Conservation (phyloP, 2,113 vertebrate genomes). For the Cyanistes caeruleus region DNA sequence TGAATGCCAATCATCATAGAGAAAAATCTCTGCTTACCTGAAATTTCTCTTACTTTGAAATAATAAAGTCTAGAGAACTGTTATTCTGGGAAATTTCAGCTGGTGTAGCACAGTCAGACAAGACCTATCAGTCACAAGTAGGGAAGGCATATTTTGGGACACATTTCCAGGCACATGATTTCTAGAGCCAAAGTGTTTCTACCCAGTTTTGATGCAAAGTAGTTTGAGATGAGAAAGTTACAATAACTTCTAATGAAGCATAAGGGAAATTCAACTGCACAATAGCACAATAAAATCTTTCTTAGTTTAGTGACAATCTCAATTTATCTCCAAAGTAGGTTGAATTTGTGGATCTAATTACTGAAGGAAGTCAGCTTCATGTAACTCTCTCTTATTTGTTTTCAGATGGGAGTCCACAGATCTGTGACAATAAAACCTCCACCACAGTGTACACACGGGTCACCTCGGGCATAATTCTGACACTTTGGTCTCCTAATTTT, state of each 20-base stretch:
- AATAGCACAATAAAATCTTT: not conserved
- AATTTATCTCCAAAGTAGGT: not conserved
- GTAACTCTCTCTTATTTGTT: not conserved
- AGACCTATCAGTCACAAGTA: not conserved
- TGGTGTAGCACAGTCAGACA: not conserved
- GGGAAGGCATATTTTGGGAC: not conserved
- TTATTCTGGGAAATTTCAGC: not conserved
- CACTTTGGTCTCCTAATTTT: not conserved
- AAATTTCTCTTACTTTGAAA: conserved; percentile 5
- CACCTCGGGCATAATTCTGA: not conserved
- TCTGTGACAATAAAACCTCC: fast-evolving
- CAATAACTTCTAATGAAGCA: not conserved
- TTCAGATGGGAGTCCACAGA: not conserved
- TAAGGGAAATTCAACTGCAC: not conserved
- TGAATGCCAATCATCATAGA: not conserved
- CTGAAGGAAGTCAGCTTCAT: not conserved
- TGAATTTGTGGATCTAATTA: not conserved
- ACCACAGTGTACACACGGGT: not conserved
- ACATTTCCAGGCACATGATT: not conserved
- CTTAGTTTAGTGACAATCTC: not conserved
- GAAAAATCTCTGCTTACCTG: not conserved
- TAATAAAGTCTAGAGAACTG: not conserved
- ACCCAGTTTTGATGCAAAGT: not conserved
- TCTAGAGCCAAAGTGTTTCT: not conserved
- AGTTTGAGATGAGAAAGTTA: not conserved